phyloP scores from a whole-genome alignment of 2,797 vertebrate genomes.

The Apodemus agrarius region DNA sequence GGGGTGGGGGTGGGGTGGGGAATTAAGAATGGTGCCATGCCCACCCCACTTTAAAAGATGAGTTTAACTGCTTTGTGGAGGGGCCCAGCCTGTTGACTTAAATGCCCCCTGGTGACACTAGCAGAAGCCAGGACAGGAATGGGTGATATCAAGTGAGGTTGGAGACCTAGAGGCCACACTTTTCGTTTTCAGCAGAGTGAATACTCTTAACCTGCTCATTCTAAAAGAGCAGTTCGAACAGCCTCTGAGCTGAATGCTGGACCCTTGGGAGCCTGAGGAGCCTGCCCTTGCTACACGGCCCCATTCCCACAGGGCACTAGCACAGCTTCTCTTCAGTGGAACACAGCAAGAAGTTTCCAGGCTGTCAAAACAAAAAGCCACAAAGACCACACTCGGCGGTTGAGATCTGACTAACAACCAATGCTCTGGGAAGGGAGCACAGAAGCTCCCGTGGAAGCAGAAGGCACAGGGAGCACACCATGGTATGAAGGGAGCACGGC shows the following conservation, averaged over 20 bases:
- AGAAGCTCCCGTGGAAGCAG: background rate
- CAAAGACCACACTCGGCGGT: background rate
- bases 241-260: fast-evolving
- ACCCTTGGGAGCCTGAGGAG: fast-evolving
- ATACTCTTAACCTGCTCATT: background rate
- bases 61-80: no score
- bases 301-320: background rate
- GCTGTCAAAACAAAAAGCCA: background rate
- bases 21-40: fast-evolving
- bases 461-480: background rate
- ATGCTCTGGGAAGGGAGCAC: background rate
- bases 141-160: no score
- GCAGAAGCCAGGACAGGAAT: fast-evolving
- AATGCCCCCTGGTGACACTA: background rate
- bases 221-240: background rate
- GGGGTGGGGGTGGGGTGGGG: no score
- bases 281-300: fast-evolving
- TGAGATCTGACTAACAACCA: background rate
- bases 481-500: fast-evolving
- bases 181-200: fast-evolving
- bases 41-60: background rate
- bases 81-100: background rate
- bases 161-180: fast-evolving
- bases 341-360: background rate
- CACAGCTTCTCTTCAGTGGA: background rate